phyloP scores from a whole-genome alignment of 2,113 vertebrate genomes.

The Macroglossus sobrinus region DNA sequence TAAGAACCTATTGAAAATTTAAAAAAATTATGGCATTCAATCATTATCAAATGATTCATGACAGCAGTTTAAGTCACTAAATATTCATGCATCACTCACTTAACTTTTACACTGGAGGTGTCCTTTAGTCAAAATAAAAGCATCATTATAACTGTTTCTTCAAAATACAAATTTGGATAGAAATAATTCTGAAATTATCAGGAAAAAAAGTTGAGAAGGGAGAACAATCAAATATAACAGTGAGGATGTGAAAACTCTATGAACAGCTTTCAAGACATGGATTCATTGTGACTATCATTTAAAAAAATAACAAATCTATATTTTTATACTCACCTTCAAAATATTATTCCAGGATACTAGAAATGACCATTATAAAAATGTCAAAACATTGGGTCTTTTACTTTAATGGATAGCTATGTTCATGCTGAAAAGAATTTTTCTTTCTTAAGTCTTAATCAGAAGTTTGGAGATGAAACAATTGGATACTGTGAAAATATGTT shows the following conservation, averaged over 20 bases:
- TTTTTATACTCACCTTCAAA: slow-evolving; percentile 30
- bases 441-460: background rate
- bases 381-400: background rate
- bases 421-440: background rate
- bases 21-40: background rate
- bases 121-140: background rate
- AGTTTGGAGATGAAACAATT: background rate
- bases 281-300: slow-evolving; percentile 2
- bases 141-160: background rate
- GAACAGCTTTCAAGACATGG: background rate
- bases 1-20: slow-evolving; percentile 67
- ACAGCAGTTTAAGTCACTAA: background rate
- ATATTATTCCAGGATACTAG: background rate
- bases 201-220: background rate
- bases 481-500: background rate
- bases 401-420: background rate
- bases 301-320: background rate
- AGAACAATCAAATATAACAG: background rate
- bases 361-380: background rate
- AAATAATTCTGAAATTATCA: slow-evolving; percentile 22
- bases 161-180: background rate
- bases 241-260: background rate
- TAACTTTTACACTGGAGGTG: background rate
- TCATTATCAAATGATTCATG: background rate
- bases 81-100: background rate